Evolutionary conservation across 2,797 vertebrate species (phyloP), one percentile per base, ranked within the genome.

Genomic region (Melanogrammus aeglefinus): DNA sequence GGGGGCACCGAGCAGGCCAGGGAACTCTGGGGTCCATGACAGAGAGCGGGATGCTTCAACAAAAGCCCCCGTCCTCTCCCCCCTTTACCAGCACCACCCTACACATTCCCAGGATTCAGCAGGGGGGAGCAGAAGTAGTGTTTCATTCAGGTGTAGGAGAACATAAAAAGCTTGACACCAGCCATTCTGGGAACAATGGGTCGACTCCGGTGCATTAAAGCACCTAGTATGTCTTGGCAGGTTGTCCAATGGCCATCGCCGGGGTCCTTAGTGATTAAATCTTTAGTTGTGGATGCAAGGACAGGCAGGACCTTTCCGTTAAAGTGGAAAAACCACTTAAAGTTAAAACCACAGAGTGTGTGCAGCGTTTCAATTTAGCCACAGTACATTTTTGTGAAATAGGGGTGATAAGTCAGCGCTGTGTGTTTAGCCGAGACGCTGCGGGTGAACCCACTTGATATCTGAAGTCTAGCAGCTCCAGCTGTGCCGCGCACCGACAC

Each of bases 141-240:
- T 87, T 85, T 91, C 85, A 87, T 91, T 90, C 88, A 90, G 86
- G 91, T 89, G 91, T 88, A 90, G 88, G 90, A 89, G 82, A 82
- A 57, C 51, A 21, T n/a, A 83, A 38, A 38, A 83, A 82, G 51
- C 51, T 57, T 16, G 74, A 82, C 70, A 73, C 78, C 84, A 84
- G 86, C 83, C 77, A 77, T 77, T 84, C 73, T 75, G 75, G 74
- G 76, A 80, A 88, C 86, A 88, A 90, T 83, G 35, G 81, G 35
- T 72, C 77, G 57, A 77, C 78, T 74, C 78, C 78, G 83, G 76
- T 69, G 72, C 79, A 87, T 88, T 84, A 83, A 86, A 87, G 81
- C 38, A 39, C 38, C 38, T 38, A 76, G 75, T 82, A 78, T 72
- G 81, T 79, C 79, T 38, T 83, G 75, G 83, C 73, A 76, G 86